phyloP scores from a whole-genome alignment of 2,113 vertebrate genomes.

The Erpornis zantholeuca region DNA sequence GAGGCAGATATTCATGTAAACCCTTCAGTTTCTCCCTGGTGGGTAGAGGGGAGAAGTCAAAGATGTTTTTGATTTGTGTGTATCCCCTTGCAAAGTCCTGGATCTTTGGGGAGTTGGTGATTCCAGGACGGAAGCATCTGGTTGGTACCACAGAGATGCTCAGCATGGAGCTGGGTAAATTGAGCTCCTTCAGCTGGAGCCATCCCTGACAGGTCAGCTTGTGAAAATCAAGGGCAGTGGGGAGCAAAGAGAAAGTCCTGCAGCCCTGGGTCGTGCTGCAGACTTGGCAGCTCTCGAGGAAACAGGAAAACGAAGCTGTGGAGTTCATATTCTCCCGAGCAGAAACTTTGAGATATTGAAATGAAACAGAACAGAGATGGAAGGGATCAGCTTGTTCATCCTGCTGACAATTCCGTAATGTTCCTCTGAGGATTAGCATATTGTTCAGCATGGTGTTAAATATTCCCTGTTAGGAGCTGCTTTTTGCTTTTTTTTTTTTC shows the following conservation, averaged over 20 bases:
- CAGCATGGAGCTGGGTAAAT: neutral
- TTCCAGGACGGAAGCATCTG: neutral
- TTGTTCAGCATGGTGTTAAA: constrained; percentile 51
- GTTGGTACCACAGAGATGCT: neutral
- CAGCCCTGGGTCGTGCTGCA: neutral
- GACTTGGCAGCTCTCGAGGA: neutral
- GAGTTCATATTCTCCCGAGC: neutral
- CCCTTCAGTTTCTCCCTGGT: neutral
- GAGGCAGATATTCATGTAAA: neutral
- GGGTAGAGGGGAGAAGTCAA: neutral
- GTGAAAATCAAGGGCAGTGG: neutral
- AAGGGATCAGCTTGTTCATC: constrained; percentile 40
- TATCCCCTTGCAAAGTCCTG: neutral
- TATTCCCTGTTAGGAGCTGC: neutral
- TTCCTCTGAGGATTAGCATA: constrained; percentile 51
- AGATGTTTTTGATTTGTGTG: neutral
- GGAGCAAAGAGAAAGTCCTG: neutral
- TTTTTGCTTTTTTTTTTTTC: neutral
- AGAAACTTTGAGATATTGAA: neutral
- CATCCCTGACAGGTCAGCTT: neutral
- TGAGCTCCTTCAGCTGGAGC: neutral
- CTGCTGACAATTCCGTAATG: constrained; percentile 37
- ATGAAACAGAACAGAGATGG: neutral
- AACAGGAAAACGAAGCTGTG: neutral
- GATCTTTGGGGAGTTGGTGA: neutral